phyloP scores from a whole-genome alignment of 2,113 vertebrate genomes.

The human region DNA sequence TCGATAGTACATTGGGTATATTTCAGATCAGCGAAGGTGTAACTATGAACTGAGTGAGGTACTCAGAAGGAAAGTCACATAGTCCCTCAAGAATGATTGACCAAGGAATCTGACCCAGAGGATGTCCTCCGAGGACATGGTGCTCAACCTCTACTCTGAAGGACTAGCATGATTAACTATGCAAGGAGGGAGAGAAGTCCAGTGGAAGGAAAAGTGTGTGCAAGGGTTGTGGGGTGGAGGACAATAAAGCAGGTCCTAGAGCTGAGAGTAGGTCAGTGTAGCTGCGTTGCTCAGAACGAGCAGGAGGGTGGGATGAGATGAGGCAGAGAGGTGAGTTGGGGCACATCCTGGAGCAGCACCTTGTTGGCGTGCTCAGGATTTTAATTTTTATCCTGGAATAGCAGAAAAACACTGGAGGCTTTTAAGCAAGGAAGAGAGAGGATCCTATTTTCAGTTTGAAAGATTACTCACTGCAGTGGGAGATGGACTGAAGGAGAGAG shows the following conservation, averaged over 20 bases:
- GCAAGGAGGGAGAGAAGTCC: background rate
- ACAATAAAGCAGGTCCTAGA: background rate
- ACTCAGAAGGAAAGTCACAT: background rate
- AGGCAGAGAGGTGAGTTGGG: background rate
- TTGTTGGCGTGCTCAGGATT: background rate
- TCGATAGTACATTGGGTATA: background rate
- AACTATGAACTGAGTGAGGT: background rate
- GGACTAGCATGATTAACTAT: background rate
- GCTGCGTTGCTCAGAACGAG: background rate
- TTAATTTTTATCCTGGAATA: conserved; percentile 11
- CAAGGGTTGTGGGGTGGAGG: background rate
- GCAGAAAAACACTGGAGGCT: background rate
- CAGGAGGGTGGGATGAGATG: background rate
- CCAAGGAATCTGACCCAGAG: background rate
- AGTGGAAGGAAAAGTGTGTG: background rate
- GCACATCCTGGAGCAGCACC: background rate
- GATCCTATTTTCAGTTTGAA: background rate
- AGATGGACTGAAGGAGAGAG: background rate
- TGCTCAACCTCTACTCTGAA: background rate
- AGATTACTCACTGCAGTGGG: background rate
- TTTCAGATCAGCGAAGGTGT: background rate
- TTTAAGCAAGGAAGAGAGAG: background rate
- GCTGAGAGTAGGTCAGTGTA: background rate
- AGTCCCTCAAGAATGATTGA: background rate
- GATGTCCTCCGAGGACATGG: background rate